These are phyloP conservation scores for Rhizoglyphus robini DNA, from an alignment of 1,140 invertebrate species.

Conservation along the genomic window DNA sequence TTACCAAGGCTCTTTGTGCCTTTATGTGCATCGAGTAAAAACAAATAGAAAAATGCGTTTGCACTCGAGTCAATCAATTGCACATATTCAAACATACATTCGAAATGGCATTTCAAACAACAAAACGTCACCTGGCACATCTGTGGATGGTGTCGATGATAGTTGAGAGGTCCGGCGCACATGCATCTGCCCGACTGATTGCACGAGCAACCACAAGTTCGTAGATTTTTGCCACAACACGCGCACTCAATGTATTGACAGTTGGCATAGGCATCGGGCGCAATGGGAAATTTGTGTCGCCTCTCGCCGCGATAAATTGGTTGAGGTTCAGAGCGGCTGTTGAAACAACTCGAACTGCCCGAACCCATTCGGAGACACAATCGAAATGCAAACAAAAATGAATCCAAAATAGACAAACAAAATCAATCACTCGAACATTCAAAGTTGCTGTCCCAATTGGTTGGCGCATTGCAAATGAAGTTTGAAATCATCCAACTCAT, in stretches of 20 bases:
- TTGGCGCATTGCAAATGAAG: too few relatives aligned
- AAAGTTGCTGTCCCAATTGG: too few relatives aligned
- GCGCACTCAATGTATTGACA: conserved; percentile 12
- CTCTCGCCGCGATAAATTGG: background rate
- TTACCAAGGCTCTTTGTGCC: too few relatives aligned
- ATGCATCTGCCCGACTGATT: background rate
- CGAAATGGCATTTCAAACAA: too few relatives aligned
- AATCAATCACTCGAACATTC: too few relatives aligned
- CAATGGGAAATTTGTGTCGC: conserved; percentile 6
- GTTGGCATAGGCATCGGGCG: conserved; percentile 1
- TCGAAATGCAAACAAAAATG: too few relatives aligned
- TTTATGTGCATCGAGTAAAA: too few relatives aligned
- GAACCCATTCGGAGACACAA: background rate
- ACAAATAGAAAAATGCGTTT: too few relatives aligned
- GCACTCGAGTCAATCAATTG: too few relatives aligned
- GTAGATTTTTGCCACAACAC: conserved; percentile 14
- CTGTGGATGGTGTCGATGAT: background rate
- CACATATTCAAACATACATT: too few relatives aligned
- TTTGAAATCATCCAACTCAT: too few relatives aligned
- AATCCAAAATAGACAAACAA: too few relatives aligned
- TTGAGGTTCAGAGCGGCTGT: conserved; percentile 3
- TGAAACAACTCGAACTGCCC: background rate
- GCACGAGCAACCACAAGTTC: conserved; percentile 3
- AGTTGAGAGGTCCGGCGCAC: conserved; percentile 16
- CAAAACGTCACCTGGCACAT: background rate